Base-by-base conservation (phyloP, 2,797 vertebrate genomes). In the Microcaecilia unicolor region DNA sequence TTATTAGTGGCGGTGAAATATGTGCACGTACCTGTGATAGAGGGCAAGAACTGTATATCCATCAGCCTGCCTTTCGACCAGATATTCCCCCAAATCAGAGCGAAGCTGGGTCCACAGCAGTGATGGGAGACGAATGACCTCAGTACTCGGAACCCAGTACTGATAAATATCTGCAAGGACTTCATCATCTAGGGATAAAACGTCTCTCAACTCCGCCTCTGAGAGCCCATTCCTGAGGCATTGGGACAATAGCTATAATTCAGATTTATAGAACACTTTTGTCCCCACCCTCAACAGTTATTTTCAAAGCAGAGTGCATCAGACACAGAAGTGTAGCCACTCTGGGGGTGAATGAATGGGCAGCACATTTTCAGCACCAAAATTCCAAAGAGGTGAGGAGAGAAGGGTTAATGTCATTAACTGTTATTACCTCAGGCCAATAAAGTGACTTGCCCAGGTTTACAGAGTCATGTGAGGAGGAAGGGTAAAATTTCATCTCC, bases 171-270 rank as follows among this genome's bases (percentile, higher is more conserved):
- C 83, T 12, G 64, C 41, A 15, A 91, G 72, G 40, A 90, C 62
- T 13, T 88, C 76, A 20, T 92, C 62, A 1, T 92, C 88, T 51
- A 92, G 52, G 13, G 90, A 92, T 55, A 91, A 40, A 34, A 91
- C 7, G 9, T 92, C 88, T 37, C 79, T 75, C 27, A 93, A 57
- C 34, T 93, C 88, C 0, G 44, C 63, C 41, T 92, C 91, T 8
- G 87, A 76, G 22, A 92, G 61, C 4, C 85, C 88, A 1, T 66
- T 66, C 67, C 91, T 94, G 70, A 18, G 18, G 6, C 30, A 6
- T 18, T 29, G 26, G 10, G 6, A 5, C 1, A 1, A 13, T n/a
- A n/a, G n/a, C n/a, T n/a, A 13, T 13, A 25, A 5, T 24, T 6
- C 5, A 11, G 2, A 25, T 13, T 25, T 11, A n/a, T n/a, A n/a